A percentile compares a stretch with the other conserved stretches of the same genome.
Conservation (phyloP, 2,797 vertebrate species). For the Tolypeutes matacus region DNA sequence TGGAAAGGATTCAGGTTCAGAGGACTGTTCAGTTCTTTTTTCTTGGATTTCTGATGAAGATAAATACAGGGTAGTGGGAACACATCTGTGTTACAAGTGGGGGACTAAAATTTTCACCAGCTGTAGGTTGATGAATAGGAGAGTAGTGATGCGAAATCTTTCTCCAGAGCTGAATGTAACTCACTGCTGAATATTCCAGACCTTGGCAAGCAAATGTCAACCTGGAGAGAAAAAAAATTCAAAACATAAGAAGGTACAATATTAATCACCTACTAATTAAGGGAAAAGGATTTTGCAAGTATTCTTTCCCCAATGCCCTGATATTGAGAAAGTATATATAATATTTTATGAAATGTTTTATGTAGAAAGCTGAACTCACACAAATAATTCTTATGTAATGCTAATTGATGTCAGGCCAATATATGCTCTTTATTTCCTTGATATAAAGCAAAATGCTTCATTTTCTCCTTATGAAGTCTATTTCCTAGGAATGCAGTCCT, state of each 20-base stretch:
- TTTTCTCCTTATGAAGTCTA: not conserved
- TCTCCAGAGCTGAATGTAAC: not conserved
- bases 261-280: not conserved
- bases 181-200: not conserved
- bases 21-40: not conserved
- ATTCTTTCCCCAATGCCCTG: not conserved
- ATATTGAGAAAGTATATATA: not conserved
- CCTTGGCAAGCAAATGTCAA: not conserved
- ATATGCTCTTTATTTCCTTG: slow-evolving; percentile 16
- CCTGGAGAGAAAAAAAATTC: not conserved
- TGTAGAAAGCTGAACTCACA: not conserved
- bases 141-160: not conserved
- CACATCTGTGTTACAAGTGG: not conserved
- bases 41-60: slow-evolving; percentile 58
- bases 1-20: slow-evolving; percentile 24
- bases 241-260: not conserved
- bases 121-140: slow-evolving; percentile 28
- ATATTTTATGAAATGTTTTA: not conserved
- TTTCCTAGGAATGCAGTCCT: not conserved
- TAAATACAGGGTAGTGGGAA: rapidly evolving
- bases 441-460: not conserved
- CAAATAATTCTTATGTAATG: not conserved
- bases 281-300: not conserved
- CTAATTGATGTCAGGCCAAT: not conserved
- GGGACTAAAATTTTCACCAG: not conserved